Evolutionary conservation across 2,888 invertebrate genomes (phyloP).

Genomic region (Miltochrista miniata): DNA sequence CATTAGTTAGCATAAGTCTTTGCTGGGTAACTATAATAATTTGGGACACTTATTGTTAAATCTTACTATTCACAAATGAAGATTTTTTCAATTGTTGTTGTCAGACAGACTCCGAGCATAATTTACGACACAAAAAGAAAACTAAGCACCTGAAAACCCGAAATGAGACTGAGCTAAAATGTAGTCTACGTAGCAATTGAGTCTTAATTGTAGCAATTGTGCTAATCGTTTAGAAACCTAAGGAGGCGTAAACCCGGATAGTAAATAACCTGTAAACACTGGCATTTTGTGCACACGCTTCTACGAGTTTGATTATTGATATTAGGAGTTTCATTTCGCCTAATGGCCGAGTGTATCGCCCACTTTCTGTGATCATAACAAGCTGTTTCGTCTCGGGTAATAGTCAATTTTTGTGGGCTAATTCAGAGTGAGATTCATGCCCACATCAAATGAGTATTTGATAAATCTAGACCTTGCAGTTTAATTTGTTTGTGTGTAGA

Average conservation of each 20-base stretch:
- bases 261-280: slow-evolving; percentile 48
- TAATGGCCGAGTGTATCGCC: slow-evolving; percentile 27
- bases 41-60: too few species aligned
- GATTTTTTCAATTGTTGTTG: background rate
- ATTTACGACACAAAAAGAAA: background rate
- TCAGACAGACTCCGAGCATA: background rate
- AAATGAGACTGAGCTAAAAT: slow-evolving; percentile 16
- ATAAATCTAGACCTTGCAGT: too few species aligned
- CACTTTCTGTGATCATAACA: slow-evolving; percentile 25
- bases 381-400: background rate
- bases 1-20: too few species aligned
- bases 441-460: too few species aligned
- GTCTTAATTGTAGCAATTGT: slow-evolving; percentile 43
- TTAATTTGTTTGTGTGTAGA: too few species aligned
- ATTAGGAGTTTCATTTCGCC: slow-evolving; percentile 38
- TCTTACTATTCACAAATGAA: too few species aligned
- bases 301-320: slow-evolving; percentile 40
- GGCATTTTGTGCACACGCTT: slow-evolving; percentile 28
- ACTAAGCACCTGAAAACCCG: slow-evolving; percentile 5
- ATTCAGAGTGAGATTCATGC: too few species aligned
- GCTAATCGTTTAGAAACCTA: slow-evolving; percentile 57
- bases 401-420: background rate
- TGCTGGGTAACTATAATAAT: too few species aligned
- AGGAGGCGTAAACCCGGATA: slow-evolving; percentile 40
- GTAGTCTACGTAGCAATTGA: slow-evolving; percentile 16